Evolutionary conservation across 35 echinoderm and acorn worm genomes (phyloP).

Genomic region (Chiridota heheva): DNA sequence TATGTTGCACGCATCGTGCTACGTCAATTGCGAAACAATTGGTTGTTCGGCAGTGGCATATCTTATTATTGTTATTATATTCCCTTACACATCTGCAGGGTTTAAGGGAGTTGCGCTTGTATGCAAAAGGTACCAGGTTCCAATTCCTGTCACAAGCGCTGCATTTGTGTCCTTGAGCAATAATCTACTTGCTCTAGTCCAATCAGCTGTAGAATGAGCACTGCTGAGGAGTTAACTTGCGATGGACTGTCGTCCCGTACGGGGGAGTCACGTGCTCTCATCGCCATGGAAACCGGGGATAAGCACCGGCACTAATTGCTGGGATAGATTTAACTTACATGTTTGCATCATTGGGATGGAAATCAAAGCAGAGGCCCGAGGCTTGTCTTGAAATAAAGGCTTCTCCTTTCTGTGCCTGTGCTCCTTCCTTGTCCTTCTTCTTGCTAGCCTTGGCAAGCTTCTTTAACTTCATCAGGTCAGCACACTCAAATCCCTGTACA

Average conservation of each 20-base stretch:
- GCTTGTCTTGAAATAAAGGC: slow-evolving; percentile 95
- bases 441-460: slow-evolving; percentile 77
- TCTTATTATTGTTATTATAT: slow-evolving; percentile 28
- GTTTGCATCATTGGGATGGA: slow-evolving; percentile 90
- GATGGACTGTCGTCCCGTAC: too few relatives aligned
- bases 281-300: too few relatives aligned
- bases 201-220: too few relatives aligned
- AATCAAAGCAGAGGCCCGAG: slow-evolving; percentile 96
- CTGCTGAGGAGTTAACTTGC: too few relatives aligned
- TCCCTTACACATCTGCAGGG: slow-evolving; percentile 12
- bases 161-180: too few relatives aligned
- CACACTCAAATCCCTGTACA: slow-evolving; percentile 91
- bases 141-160: too few relatives aligned
- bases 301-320: too few relatives aligned
- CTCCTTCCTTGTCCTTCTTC: slow-evolving; percentile 68
- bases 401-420: slow-evolving; percentile 76
- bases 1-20: neutral
- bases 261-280: too few relatives aligned
- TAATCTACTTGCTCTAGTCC: too few relatives aligned
- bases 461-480: slow-evolving; percentile 98
- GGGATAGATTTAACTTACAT: slow-evolving; percentile 68
- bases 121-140: too few relatives aligned
- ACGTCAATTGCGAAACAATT: too few relatives aligned
- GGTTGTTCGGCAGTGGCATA: neutral
- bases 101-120: too few relatives aligned